Evolutionary conservation across 53 echinoderm and acorn worm genomes (phyloP).

Genomic region (Patiria pectinifera): DNA sequence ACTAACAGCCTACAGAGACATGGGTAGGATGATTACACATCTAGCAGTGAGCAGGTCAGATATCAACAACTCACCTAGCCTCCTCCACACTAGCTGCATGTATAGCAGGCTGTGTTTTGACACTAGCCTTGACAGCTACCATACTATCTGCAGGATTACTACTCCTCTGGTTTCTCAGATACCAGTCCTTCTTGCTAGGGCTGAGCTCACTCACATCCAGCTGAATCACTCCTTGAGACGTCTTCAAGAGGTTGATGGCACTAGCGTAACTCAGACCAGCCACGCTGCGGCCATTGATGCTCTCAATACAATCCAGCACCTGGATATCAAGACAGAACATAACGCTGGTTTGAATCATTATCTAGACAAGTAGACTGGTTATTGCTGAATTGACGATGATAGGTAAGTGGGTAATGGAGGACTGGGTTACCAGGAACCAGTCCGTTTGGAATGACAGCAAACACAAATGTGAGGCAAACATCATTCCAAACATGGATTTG

Average conservation of each 20-base stretch:
- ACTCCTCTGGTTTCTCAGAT: conserved; percentile 10
- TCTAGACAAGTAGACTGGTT: no score
- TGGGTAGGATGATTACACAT: no score
- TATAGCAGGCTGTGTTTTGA: conserved; percentile 2
- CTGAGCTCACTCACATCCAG: conserved; percentile 56
- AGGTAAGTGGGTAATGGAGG: no score
- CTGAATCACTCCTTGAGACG: conserved; percentile 62
- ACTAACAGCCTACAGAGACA: no score
- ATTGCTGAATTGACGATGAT: no score
- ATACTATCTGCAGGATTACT: conserved; percentile 9
- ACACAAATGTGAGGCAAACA: no score
- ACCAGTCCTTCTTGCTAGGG: conserved; percentile 36
- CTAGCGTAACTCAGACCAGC: conserved; percentile 65
- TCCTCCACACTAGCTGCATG: conserved; percentile 6
- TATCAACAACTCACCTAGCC: conserved; percentile 4
- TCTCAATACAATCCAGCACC: conserved; percentile 68
- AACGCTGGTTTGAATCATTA: no score
- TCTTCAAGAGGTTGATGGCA: conserved; percentile 64
- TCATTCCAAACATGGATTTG: no score
- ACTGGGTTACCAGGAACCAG: no score
- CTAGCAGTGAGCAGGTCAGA: background rate
- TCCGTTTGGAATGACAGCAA: no score
- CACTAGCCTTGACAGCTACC: conserved; percentile 61
- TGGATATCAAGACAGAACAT: background rate
- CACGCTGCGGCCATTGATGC: conserved; percentile 70